Conservation (phyloP, 2,113 vertebrate species). For the Hydrolagus affinis region DNA sequence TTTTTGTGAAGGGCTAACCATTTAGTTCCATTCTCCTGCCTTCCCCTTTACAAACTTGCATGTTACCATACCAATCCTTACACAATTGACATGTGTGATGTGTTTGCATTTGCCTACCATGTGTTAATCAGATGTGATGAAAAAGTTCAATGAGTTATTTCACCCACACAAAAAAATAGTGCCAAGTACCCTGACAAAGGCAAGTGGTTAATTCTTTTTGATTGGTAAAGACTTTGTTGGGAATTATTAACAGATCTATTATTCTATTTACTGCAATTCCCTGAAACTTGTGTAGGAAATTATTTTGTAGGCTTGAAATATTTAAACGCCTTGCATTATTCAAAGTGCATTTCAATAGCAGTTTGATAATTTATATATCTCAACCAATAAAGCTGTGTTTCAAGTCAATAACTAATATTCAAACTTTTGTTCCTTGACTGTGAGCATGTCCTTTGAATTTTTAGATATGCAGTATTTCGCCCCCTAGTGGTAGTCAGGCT, state of each 20-base stretch:
- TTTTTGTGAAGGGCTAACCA: no score
- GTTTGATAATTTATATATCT: not conserved
- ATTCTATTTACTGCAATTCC: not conserved
- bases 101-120: not conserved
- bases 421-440: not conserved
- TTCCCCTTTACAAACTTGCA: not conserved
- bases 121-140: constrained; percentile 4
- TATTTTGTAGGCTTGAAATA: not conserved
- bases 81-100: not conserved
- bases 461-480: not conserved
- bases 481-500: no score
- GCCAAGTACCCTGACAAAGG: not conserved
- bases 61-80: not conserved
- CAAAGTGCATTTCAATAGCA: no score
- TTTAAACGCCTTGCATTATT: not conserved
- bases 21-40: no score
- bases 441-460: not conserved
- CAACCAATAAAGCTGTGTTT: not conserved
- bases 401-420: not conserved
- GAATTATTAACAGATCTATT: not conserved
- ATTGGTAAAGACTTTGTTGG: not conserved
- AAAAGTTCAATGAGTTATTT: not conserved
- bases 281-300: not conserved
- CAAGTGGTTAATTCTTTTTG: not conserved
- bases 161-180: not conserved